Percentiles rank a stretch among this genome's conserved stretches.
Conservation (phyloP, 2,797 vertebrate genomes). For the Aplochiton taeniatus region DNA sequence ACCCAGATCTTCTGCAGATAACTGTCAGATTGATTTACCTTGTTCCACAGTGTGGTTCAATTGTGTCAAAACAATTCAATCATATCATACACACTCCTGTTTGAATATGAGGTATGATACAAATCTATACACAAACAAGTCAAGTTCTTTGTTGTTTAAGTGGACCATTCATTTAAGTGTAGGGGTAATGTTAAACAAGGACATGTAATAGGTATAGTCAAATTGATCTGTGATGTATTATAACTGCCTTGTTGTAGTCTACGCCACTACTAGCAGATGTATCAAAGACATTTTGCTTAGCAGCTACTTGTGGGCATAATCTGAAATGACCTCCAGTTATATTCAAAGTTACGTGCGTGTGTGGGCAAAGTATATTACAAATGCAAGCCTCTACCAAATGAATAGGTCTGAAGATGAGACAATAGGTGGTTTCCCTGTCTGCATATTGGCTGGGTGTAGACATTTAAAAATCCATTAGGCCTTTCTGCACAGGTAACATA, state of each 20-base stretch:
- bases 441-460: constrained; percentile 24
- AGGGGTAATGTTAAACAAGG: too few species aligned
- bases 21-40: neutral
- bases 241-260: too few species aligned
- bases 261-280: constrained; percentile 19
- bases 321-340: constrained; percentile 66
- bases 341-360: constrained; percentile 47
- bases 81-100: too few species aligned
- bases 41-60: neutral
- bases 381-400: constrained; percentile 46
- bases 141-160: too few species aligned
- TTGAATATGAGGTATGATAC: too few species aligned
- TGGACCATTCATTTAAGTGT: too few species aligned
- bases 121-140: too few species aligned
- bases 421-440: constrained; percentile 18
- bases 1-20: neutral
- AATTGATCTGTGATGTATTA: too few species aligned
- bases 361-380: constrained; percentile 48
- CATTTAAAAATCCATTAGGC: constrained; percentile 16
- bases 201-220: too few species aligned
- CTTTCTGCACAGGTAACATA: too few species aligned
- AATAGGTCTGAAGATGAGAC: neutral
- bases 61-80: too few species aligned
- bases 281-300: constrained; percentile 15
- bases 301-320: constrained; percentile 36